Evolutionary conservation across 2,113 vertebrate species (phyloP).

Genomic region (Caranx ignobilis): DNA sequence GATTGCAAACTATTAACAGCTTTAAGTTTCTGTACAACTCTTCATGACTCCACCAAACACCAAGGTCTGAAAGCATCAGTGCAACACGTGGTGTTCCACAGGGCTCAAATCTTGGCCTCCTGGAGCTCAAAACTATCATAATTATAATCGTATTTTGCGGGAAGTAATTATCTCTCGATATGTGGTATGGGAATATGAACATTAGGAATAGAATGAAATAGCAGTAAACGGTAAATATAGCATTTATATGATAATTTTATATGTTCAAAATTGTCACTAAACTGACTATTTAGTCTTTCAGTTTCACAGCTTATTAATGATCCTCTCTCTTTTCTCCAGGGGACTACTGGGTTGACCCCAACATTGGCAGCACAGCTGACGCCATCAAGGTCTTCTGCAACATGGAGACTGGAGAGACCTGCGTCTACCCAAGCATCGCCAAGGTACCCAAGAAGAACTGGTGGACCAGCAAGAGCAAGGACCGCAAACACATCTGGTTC

Average conservation of each 20-base stretch:
- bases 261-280: not conserved
- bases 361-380: constrained; percentile 94
- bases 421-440: constrained; percentile 91
- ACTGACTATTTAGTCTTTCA: not conserved
- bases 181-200: too few species aligned
- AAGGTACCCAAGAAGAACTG: constrained; percentile 96
- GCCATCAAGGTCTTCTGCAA: constrained; percentile 99
- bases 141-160: too few species aligned
- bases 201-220: too few species aligned
- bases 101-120: too few species aligned
- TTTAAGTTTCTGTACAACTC: not conserved
- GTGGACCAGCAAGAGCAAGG: constrained; percentile 95
- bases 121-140: too few species aligned
- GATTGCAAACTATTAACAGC: not conserved
- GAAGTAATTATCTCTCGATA: too few species aligned
- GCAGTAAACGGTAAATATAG: too few species aligned
- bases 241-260: too few species aligned
- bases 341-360: constrained; percentile 98
- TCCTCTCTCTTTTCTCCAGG: constrained; percentile 78
- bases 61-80: too few species aligned
- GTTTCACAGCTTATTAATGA: not conserved
- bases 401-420: constrained; percentile 97
- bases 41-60: too few species aligned
- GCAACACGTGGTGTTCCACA: too few species aligned
- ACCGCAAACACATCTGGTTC: constrained; percentile 96